These are phyloP conservation scores for Budorcas taxicolor DNA, from an alignment of 2,113 vertebrate species.

Conservation along the genomic window DNA sequence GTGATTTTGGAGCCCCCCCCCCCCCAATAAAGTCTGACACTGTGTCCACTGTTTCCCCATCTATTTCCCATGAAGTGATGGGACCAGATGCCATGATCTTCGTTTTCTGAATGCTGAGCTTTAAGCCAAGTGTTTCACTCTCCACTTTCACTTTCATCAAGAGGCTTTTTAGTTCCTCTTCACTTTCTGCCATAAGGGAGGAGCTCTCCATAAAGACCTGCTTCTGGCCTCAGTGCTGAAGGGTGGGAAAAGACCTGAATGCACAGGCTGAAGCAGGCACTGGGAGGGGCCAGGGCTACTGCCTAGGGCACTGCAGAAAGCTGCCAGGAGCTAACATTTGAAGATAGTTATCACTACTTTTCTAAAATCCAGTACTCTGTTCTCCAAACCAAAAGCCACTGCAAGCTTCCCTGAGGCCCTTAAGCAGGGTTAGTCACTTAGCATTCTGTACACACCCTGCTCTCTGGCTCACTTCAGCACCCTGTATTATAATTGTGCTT, in stretches of 20 bases:
- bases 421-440: conserved; percentile 38
- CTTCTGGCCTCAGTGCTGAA: not conserved
- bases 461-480: conserved; percentile 13
- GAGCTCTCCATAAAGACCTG: not conserved
- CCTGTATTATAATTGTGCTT: conserved; percentile 59
- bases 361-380: conserved; percentile 3
- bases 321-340: conserved; percentile 11
- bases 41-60: too few species aligned
- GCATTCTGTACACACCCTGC: conserved; percentile 24
- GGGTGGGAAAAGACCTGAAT: not conserved
- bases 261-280: not conserved
- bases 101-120: too few species aligned
- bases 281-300: not conserved
- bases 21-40: too few species aligned
- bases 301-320: not conserved
- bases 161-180: too few species aligned
- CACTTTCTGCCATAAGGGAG: not conserved
- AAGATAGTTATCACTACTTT: conserved; percentile 23
- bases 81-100: too few species aligned
- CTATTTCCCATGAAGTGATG: too few species aligned
- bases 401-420: conserved; percentile 9
- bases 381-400: not conserved
- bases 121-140: too few species aligned
- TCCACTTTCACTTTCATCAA: too few species aligned
- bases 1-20: too few species aligned